Conservation (phyloP, 1,140 invertebrate species). For the Diachasmimorpha longicaudata region DNA sequence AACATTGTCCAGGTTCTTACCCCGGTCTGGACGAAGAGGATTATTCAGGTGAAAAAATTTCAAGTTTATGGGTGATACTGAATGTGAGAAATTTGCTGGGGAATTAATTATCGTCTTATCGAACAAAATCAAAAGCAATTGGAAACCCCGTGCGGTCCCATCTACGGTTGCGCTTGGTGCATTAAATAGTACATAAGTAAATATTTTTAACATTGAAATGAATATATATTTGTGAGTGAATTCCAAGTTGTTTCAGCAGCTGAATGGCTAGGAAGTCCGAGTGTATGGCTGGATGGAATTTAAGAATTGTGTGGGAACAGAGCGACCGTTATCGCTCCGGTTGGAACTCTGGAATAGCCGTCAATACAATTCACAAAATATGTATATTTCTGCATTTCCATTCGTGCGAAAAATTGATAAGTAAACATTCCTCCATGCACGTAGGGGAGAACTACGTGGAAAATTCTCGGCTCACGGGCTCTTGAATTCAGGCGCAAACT, state of each 20-base stretch:
- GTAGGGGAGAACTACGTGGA: no score
- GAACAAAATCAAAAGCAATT: not conserved
- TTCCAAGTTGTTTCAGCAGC: not conserved
- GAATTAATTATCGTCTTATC: not conserved
- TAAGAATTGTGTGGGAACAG: constrained; percentile 28
- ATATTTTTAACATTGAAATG: not conserved
- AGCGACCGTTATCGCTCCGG: not conserved
- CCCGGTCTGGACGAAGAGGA: no score
- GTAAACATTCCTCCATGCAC: not conserved
- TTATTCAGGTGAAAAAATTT: not conserved
- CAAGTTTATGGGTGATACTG: not conserved
- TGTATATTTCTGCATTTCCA: not conserved
- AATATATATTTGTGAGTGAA: not conserved
- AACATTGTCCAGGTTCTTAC: not conserved
- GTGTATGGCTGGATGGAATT: constrained; percentile 16
- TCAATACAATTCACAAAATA: not conserved
- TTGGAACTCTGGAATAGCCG: not conserved
- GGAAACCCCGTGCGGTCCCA: not conserved
- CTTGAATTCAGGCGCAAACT: no score
- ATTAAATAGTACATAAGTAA: not conserved
- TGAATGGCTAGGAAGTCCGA: not conserved
- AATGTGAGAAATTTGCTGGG: not conserved
- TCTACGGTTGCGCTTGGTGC: not conserved
- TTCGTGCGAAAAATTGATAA: not conserved
- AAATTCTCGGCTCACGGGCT: no score